Conservation (phyloP, 2,888 invertebrate genomes). For the Seira ritae region DNA sequence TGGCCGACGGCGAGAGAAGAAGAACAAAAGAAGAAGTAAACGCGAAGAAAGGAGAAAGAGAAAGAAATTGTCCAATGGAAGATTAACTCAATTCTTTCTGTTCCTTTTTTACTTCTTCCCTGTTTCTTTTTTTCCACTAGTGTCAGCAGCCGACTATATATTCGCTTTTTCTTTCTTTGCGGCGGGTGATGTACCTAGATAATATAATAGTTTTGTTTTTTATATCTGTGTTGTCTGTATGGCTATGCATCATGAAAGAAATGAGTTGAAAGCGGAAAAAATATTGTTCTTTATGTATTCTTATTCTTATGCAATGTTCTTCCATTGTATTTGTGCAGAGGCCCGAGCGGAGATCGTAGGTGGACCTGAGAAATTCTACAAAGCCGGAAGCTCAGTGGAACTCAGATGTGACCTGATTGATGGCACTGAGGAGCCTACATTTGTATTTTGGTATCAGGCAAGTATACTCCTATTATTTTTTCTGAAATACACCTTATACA, state of each 20-base stretch:
- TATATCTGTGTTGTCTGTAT: too few species aligned
- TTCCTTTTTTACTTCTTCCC: slow-evolving; percentile 39
- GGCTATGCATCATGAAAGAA: too few species aligned
- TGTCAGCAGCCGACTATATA: neutral
- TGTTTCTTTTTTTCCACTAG: slow-evolving; percentile 18
- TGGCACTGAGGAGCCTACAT: slow-evolving; percentile 75
- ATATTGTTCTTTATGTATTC: neutral
- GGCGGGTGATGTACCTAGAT: neutral
- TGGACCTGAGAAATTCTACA: slow-evolving; percentile 76
- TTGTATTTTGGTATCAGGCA: slow-evolving; percentile 77
- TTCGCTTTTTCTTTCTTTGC: neutral
- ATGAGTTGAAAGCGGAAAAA: neutral
- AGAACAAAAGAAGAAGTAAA: slow-evolving; percentile 13
- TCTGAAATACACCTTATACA: neutral
- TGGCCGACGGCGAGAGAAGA: neutral
- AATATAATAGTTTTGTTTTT: too few species aligned
- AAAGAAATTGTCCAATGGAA: slow-evolving; percentile 60
- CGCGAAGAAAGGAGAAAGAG: slow-evolving; percentile 41
- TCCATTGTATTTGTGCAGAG: slow-evolving; percentile 71
- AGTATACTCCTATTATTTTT: slow-evolving; percentile 38
- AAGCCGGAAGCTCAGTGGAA: slow-evolving; percentile 76
- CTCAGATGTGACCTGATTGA: slow-evolving; percentile 75
- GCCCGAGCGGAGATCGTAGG: slow-evolving; percentile 75
- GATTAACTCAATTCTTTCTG: slow-evolving; percentile 61
- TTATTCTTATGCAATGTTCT: slow-evolving; percentile 13